A percentile compares a stretch with the other conserved stretches of the same genome.
Evolutionary conservation across 2,797 vertebrate genomes (phyloP).

Genomic region (Argyrosomus regius): DNA sequence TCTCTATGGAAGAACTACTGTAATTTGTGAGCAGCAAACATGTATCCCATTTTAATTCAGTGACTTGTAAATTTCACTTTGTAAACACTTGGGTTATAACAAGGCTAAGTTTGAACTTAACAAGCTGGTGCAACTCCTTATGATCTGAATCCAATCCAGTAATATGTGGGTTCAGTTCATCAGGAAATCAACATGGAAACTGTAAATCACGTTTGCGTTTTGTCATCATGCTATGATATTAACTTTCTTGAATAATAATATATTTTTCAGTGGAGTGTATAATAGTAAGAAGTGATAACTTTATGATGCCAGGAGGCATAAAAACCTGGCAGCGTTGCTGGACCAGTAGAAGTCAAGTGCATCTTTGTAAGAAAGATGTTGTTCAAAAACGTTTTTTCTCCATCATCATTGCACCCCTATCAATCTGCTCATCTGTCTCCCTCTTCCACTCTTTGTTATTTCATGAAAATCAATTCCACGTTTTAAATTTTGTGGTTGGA

Average conservation of each 20-base stretch:
- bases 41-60: background rate
- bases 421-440: constrained; percentile 17
- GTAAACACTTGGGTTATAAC: background rate
- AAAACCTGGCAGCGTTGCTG: constrained; percentile 21
- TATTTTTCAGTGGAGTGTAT: constrained; percentile 12
- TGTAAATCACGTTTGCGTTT: constrained; percentile 9
- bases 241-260: constrained; percentile 15
- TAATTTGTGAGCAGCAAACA: too few relatives aligned
- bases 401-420: constrained; percentile 14
- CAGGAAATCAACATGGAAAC: constrained; percentile 2
- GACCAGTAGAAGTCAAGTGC: constrained; percentile 22
- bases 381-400: constrained; percentile 24
- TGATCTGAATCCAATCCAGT: background rate
- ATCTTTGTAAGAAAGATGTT: constrained; percentile 4
- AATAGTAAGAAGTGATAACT: constrained; percentile 32
- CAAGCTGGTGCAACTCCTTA: background rate
- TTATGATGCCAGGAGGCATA: constrained; percentile 41
- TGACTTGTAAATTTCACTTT: background rate
- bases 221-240: constrained; percentile 12
- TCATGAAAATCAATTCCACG: constrained; percentile 38
- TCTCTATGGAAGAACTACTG: too few relatives aligned
- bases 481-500: constrained; percentile 44
- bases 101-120: background rate
- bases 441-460: constrained; percentile 19
- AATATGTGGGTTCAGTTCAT: constrained; percentile 2